Base-by-base conservation (phyloP, 1,140 invertebrate species). In the Caenorhabditis tropicalis region DNA sequence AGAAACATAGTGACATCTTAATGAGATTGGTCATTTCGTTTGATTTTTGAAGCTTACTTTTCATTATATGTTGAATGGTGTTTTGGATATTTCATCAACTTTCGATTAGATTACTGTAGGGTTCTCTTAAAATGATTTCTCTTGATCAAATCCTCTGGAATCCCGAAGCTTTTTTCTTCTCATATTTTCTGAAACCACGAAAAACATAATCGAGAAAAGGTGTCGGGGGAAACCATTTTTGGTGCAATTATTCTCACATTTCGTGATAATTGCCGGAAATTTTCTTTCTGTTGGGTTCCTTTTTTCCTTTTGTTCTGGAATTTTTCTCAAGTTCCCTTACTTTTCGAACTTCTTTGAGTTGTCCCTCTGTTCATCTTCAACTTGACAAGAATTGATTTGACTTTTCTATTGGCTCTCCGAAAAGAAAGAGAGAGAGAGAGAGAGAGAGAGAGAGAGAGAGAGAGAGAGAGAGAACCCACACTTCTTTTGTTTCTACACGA, bases 311-410 rank as follows among this genome's bases (percentile, higher is more conserved):
- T 33, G 6, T 9, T 33, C 21, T 29, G 12, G 27, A 58, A 31
- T 33, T 36, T 36, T 19, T 36, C 24, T n/a, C 29, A 39, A 74
- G 65, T 43, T 74, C 36, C 39, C n/a, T 1, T 10, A 43, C 36
- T 46, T 74, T 74, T 27, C 36, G 65, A 36, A 43, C 65, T 5
- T 6, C 39, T 43, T 70, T 36, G 12, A 43, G 19, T 24, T 43
- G n/a, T 46, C 65, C 65, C 65, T n/a, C n/a, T n/a, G 65, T 74
- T 74, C 65, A 43, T 21, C n/a, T 36, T 65, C 58, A 36, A 43
- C 36, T 74, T 74, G 65, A 74, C 65, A 29, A 46, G 65, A 74
- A 74, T 74, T 74, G 65, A 74, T 74, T 74, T 46, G 65, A 74
- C 65, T 74, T n/a, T n/a, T 74, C n/a, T 74, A 74, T 74, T 43